Percentiles rank a stretch among this genome's conserved stretches.
phyloP scores from a whole-genome alignment of 1,140 invertebrate species.

The Myzus persicae region DNA sequence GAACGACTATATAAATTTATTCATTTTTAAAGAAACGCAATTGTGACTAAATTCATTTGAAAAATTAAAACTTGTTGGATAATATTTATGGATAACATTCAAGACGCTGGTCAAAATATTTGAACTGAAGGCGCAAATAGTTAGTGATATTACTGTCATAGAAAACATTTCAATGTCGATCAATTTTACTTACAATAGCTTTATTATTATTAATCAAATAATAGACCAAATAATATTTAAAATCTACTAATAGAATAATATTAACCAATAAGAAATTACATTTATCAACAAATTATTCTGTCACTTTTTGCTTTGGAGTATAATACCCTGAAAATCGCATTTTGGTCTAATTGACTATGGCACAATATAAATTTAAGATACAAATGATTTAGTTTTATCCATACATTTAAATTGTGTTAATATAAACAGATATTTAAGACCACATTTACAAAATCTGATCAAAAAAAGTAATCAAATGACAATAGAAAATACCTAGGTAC shows the following conservation, averaged over 20 bases:
- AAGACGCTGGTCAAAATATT: not conserved
- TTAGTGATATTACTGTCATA: not conserved
- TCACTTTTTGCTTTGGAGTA: not conserved
- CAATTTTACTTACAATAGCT: not conserved
- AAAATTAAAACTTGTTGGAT: not conserved
- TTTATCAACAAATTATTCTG: not conserved
- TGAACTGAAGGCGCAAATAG: not conserved
- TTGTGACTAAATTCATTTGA: not conserved
- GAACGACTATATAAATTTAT: not conserved
- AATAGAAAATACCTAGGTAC: not conserved
- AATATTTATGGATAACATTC: not conserved
- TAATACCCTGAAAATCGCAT: not conserved
- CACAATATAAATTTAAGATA: not conserved
- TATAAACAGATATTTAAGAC: not conserved
- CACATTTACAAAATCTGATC: not conserved
- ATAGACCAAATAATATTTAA: not conserved
- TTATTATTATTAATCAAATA: not conserved
- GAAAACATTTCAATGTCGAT: not conserved
- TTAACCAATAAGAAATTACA: too few species aligned
- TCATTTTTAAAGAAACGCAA: not conserved
- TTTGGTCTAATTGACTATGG: not conserved
- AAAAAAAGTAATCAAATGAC: not conserved
- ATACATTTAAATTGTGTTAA: not conserved
- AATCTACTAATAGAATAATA: not conserved
- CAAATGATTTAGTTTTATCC: too few species aligned